A percentile compares a stretch with the other conserved stretches of the same genome.
phyloP scores from a whole-genome alignment of 2,113 vertebrate genomes.

The Charadrius vociferus region DNA sequence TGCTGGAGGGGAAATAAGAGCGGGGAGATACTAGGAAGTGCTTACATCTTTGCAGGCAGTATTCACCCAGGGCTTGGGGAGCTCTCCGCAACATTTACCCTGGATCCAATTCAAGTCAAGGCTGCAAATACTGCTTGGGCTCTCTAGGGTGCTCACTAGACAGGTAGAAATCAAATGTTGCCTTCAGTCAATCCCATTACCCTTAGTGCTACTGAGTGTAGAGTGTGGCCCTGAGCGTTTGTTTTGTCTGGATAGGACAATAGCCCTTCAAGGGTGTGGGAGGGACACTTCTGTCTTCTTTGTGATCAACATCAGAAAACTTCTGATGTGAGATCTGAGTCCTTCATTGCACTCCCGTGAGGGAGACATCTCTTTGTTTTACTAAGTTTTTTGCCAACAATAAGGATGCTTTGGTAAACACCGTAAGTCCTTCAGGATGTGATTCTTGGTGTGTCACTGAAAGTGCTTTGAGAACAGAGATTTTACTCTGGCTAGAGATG shows the following conservation, averaged over 20 bases:
- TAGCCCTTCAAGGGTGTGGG: background rate
- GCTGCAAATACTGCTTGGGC: background rate
- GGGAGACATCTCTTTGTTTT: background rate
- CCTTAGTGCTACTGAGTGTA: background rate
- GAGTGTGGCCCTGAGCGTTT: background rate
- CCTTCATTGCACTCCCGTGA: background rate
- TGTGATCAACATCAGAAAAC: background rate
- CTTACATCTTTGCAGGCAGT: background rate
- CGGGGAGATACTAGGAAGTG: background rate
- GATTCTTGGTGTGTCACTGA: background rate
- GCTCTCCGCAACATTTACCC: background rate
- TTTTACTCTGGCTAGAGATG: background rate
- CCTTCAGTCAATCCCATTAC: background rate
- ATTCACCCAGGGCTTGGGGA: background rate
- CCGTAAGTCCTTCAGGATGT: background rate
- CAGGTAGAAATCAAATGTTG: accelerated
- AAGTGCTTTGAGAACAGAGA: background rate
- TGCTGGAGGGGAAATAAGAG: background rate
- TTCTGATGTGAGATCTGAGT: background rate
- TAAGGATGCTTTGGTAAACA: background rate
- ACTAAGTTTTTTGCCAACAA: background rate
- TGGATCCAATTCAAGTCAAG: background rate
- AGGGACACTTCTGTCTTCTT: background rate
- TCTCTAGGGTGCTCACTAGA: background rate
- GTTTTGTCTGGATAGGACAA: background rate